These are phyloP conservation scores for Thalpophila matura DNA, from an alignment of 2,888 invertebrate genomes.

Conservation along the genomic window DNA sequence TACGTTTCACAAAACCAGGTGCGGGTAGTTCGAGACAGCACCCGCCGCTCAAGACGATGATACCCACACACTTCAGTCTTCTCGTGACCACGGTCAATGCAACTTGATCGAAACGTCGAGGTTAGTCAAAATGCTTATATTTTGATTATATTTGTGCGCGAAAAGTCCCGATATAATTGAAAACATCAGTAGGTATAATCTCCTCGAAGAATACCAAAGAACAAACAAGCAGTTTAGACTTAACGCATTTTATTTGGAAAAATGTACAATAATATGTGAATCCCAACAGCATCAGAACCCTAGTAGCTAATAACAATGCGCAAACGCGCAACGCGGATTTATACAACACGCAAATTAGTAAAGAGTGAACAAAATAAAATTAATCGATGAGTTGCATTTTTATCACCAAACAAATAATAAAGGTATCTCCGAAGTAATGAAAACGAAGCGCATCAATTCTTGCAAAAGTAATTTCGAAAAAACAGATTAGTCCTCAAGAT, in stretches of 20 bases:
- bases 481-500: conserved; percentile 35
- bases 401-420: conserved; percentile 2
- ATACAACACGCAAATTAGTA: background rate
- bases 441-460: conserved; percentile 19
- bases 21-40: no score
- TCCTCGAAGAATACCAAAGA: background rate
- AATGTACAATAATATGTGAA: no score
- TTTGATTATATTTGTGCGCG: no score
- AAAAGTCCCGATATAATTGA: no score
- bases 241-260: background rate
- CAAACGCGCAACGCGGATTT: background rate
- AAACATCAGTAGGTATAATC: no score
- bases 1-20: no score
- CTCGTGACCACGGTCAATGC: no score
- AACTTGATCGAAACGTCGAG: no score
- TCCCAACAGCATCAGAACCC: background rate
- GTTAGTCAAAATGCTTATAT: no score
- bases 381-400: conserved; percentile 28
- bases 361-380: conserved; percentile 8
- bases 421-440: conserved; percentile 5
- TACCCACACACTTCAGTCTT: no score
- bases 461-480: conserved; percentile 39
- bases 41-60: no score
- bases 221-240: background rate
- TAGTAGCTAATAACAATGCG: background rate